These are phyloP conservation scores for Elysia crispata DNA, from an alignment of 2,888 invertebrate genomes.

Conservation along the genomic window DNA sequence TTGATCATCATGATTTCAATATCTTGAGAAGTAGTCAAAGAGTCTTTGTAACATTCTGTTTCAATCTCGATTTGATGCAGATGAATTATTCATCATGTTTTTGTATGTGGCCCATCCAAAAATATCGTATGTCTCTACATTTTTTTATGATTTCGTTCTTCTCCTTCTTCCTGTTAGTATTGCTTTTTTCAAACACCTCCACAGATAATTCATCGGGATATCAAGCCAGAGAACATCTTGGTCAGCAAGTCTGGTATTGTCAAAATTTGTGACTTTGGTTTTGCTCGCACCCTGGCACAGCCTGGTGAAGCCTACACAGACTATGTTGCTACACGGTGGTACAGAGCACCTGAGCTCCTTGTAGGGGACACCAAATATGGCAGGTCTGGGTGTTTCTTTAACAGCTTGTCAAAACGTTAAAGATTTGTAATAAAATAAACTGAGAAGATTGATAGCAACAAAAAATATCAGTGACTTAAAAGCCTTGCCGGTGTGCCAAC, in stretches of 20 bases:
- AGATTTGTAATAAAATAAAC: too few relatives aligned
- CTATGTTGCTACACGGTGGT: conserved; percentile 94
- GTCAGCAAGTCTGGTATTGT: conserved; percentile 87
- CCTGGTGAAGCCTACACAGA: conserved; percentile 88
- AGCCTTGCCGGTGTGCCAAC: too few relatives aligned
- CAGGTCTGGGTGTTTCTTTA: too few relatives aligned
- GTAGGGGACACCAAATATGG: conserved; percentile 85
- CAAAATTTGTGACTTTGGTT: conserved; percentile 94
- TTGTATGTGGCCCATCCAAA: background rate
- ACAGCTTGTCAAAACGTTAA: too few relatives aligned
- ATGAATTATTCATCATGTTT: background rate
- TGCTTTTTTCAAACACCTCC: conserved; percentile 50
- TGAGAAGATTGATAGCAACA: too few relatives aligned
- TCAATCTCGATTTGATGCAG: too few relatives aligned
- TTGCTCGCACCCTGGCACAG: conserved; percentile 85
- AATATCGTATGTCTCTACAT: background rate
- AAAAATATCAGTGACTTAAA: too few relatives aligned
- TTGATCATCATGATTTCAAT: too few relatives aligned
- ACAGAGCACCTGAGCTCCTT: conserved; percentile 90
- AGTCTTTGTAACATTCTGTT: too few relatives aligned
- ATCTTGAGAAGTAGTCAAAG: too few relatives aligned
- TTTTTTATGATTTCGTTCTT: background rate
- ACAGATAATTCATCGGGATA: conserved; percentile 88
- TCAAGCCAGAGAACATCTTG: conserved; percentile 93
- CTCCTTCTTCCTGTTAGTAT: background rate